Percentiles rank a stretch among this genome's conserved stretches.
These are phyloP conservation scores for Dendrolimus kikuchii DNA, from an alignment of 1,140 invertebrate genomes.

Conservation along the genomic window DNA sequence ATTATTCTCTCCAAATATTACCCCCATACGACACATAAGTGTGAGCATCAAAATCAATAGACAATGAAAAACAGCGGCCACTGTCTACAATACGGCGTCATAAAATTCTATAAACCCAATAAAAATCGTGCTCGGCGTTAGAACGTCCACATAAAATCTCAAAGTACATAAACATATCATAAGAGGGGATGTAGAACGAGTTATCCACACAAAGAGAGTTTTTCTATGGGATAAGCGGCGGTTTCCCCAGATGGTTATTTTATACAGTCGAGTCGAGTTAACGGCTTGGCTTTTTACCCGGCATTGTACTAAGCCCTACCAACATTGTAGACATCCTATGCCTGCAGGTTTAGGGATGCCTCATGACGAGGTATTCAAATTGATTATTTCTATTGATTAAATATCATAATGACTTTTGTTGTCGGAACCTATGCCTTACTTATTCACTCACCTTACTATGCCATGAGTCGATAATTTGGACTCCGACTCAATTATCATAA, in stretches of 20 bases:
- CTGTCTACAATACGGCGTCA: constrained; percentile 52
- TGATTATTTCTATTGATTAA: too few relatives aligned
- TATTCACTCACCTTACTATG: too few relatives aligned
- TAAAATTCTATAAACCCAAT: constrained; percentile 72
- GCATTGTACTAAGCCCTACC: too few relatives aligned
- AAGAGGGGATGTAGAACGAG: constrained; percentile 61
- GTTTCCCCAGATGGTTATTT: constrained; percentile 67
- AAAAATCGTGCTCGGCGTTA: constrained; percentile 69
- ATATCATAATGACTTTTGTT: too few relatives aligned
- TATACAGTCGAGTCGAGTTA: constrained; percentile 63
- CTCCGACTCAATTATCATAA: too few relatives aligned
- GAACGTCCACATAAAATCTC: constrained; percentile 70
- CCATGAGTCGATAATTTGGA: too few relatives aligned
- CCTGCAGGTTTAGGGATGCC: too few relatives aligned
- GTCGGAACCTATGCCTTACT: too few relatives aligned
- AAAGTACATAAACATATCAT: constrained; percentile 72
- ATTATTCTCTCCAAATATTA: constrained; percentile 12
- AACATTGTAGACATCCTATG: too few relatives aligned
- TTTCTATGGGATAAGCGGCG: constrained; percentile 59
- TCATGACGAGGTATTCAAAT: too few relatives aligned
- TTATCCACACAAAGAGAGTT: constrained; percentile 66
- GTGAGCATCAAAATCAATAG: constrained; percentile 55
- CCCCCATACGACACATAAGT: constrained; percentile 20
- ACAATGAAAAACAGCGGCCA: constrained; percentile 64
- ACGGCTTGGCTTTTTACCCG: constrained; percentile 44